Evolutionary conservation across 2,888 invertebrate species (phyloP), one percentile per base, ranked within the genome.

Genomic region (Tachina lurida): DNA sequence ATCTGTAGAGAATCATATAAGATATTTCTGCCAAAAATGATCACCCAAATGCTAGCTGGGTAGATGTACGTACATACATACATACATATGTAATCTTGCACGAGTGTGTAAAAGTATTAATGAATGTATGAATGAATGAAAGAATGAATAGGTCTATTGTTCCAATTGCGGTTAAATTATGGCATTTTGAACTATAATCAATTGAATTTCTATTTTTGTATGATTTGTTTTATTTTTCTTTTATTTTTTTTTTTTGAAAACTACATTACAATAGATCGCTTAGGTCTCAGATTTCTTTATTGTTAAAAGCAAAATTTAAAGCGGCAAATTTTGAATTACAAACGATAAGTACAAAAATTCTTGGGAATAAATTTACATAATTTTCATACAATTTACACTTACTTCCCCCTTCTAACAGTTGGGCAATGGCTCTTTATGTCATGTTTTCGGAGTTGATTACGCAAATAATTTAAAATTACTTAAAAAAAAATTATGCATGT

Each of bases 141-240:
- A 17, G 17, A 17, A 52, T 60, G 31, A 74, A 60, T 54, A 62
- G 60, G 47, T 60, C 70, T 76, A 73, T 77, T 84, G 77, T 77
- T 84, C 76, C 76, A 73, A 81, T 81, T 81, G 81, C 56, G 54
- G 54, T 47, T 80, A 73, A 73, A 73, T 71, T 60, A 60, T 81
- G 73, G 73, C 81, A 84, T 81, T 84, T 84, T 84, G 84, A 81
- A 81, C 81, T 73, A 49, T 67, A 81, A 77, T 81, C 84, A 84
- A 84, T 84, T 81, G 81, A 81, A 74, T 60, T 49, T 76, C 31
- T 31, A 31, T 81, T 77, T 71, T 58, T 52, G 43, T 9, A 79
- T 54, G 19, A 65, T 39, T 13, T 3, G 2, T 31, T 54, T 68
- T 19, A 41, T 43, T 49, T 10, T 58, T 10, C 74, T n/a, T 49